phyloP scores from a whole-genome alignment of 92 coral and sea anemone species.

The Porites divaricata region DNA sequence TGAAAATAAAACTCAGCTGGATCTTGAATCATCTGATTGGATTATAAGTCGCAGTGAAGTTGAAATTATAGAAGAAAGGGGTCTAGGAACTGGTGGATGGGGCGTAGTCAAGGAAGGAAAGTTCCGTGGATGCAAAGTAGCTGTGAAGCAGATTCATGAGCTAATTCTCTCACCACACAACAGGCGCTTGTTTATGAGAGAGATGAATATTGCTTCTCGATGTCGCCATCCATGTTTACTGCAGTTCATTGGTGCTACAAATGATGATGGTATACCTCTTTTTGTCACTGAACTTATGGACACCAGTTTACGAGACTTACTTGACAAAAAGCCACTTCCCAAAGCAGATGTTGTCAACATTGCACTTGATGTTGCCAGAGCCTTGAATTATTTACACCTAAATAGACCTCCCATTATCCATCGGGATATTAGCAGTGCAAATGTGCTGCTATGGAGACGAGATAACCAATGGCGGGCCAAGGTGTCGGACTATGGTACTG shows the following conservation, averaged over 20 bases:
- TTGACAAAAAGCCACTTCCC: constrained; percentile 71
- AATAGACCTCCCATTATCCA: constrained; percentile 96
- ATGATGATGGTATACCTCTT: constrained; percentile 82
- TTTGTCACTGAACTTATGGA: constrained; percentile 93
- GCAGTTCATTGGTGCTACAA: constrained; percentile 96
- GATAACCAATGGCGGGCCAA: constrained; percentile 91
- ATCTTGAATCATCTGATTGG: constrained; percentile 77
- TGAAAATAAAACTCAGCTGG: constrained; percentile 11
- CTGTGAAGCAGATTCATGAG: constrained; percentile 92
- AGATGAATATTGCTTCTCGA: constrained; percentile 92
- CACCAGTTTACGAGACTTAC: constrained; percentile 72
- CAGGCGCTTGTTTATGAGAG: constrained; percentile 89
- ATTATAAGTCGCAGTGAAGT: constrained; percentile 85
- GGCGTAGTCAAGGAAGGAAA: constrained; percentile 87
- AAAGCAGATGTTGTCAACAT: constrained; percentile 73
- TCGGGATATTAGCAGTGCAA: constrained; percentile 96
- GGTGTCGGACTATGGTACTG: constrained; percentile 97
- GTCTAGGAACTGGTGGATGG: constrained; percentile 92
- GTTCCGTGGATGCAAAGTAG: constrained; percentile 90
- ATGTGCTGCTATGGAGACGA: constrained; percentile 94
- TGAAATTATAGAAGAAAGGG: constrained; percentile 54
- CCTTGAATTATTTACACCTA: constrained; percentile 90
- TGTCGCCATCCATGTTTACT: constrained; percentile 93
- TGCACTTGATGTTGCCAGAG: constrained; percentile 80
- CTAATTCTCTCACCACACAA: constrained; percentile 93